Base-by-base conservation (phyloP, 2,888 invertebrate genomes). In the Thymelicus lineola region DNA sequence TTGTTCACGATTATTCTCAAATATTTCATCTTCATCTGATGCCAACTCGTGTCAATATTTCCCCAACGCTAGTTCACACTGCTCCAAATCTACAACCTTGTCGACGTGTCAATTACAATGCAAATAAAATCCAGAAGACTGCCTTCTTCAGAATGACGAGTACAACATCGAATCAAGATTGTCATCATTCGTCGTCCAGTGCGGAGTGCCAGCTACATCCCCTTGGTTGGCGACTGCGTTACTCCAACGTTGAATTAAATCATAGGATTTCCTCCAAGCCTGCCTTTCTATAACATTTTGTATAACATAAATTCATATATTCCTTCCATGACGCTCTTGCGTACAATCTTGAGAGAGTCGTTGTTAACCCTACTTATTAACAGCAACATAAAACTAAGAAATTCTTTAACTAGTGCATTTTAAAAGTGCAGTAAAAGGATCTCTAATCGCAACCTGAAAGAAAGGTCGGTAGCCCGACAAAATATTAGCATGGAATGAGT, bases 251-350 rank as follows among this genome's bases (percentile, higher is more conserved):
- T 83, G 86, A 86, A 90, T 87, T 86, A 88, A 88, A 91, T 90
- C 89, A 88, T 90, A 86, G 91, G 91, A 89, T 92, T 91, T 90
- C 93, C 89, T 93, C 93, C 93, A 86, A 89, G 88, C 85, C 88
- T 88, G 90, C 90, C 88, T 90, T 92, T 93, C 93, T 93, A 93
- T 93, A 93, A 93, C 91, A 93, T 93, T 91, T 89, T 83, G 88
- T 85, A 89, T 86, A 92, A 92, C 85, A 90, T 89, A 87, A 91
- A 90, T 88, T 85, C 82, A 83, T 79, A 81, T 78, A 78, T 81
- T 83, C 80, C 74, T 75, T 74, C 74, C 71, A 70, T 73, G 76
- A 75, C 73, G 75, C 66, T 75, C 74, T 75, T 76, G 60, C 71
- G 71, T 76, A 75, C 81, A 64, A 63, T 82, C 80, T 84, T 83